These are phyloP conservation scores for Australoheros scitulus DNA, from an alignment of 2,113 vertebrate species.

Conservation along the genomic window DNA sequence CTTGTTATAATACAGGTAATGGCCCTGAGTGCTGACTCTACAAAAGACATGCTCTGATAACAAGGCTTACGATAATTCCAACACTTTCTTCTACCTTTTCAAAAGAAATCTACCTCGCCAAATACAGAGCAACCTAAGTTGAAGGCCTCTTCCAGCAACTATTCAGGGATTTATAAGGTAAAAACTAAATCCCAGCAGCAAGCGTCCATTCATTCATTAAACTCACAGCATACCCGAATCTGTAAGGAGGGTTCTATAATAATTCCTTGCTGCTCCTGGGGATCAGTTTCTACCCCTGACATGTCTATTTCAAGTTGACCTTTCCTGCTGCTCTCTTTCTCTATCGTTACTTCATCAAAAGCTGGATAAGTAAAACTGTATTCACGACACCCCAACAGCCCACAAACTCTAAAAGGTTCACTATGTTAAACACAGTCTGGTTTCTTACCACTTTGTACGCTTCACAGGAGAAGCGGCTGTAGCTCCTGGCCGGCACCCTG, in stretches of 20 bases:
- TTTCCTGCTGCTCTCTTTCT: constrained; percentile 24
- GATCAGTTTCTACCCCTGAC: constrained; percentile 37
- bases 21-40: constrained; percentile 24
- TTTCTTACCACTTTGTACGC: constrained; percentile 90
- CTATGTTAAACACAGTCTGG: background rate
- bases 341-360: background rate
- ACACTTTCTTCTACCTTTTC: constrained; percentile 47
- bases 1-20: constrained; percentile 38
- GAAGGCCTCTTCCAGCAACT: constrained; percentile 1
- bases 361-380: background rate
- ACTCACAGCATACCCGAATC: constrained; percentile 18
- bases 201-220: background rate
- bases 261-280: constrained; percentile 39
- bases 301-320: constrained; percentile 65
- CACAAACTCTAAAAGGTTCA: background rate
- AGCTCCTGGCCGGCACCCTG: constrained; percentile 80
- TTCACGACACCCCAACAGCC: background rate
- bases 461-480: constrained; percentile 85
- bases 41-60: constrained; percentile 39
- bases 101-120: constrained; percentile 15
- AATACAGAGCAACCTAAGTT: background rate
- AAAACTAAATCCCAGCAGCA: background rate
- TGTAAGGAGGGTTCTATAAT: constrained; percentile 19
- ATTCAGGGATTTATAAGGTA: constrained; percentile 22
- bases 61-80: too few species aligned